A percentile compares a stretch with the other conserved stretches of the same genome.
Evolutionary conservation across 30 jellyfish, hydroid and myxozoan species (phyloP).

Genomic region (Turritopsis rubra): DNA sequence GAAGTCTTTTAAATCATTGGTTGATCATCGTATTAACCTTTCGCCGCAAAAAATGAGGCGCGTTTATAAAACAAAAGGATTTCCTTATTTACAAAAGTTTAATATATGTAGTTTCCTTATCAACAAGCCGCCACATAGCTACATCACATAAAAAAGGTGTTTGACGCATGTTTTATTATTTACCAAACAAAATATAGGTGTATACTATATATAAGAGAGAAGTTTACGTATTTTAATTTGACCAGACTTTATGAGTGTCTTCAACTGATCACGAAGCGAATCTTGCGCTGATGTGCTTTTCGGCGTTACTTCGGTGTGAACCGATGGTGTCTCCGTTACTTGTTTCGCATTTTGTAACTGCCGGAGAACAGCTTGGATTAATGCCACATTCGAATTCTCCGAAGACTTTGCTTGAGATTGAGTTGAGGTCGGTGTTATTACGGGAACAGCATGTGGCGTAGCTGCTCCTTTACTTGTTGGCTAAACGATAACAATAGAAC

Average conservation of each 20-base stretch:
- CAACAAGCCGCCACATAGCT: no score
- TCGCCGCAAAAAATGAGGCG: no score
- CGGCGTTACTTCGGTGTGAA: background rate
- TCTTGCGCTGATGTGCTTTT: slow-evolving; percentile 8
- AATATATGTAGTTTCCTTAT: no score
- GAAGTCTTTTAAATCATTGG: no score
- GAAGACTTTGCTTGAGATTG: background rate
- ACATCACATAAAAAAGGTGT: no score
- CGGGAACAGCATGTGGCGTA: background rate
- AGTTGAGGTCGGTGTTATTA: background rate
- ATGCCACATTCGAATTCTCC: background rate
- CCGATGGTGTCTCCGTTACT: background rate
- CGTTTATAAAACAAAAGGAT: no score
- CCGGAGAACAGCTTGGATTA: background rate
- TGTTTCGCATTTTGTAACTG: slow-evolving; percentile 3
- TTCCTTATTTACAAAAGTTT: no score
- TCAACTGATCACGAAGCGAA: slow-evolving; percentile 26
- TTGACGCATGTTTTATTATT: no score
- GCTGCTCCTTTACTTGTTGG: background rate
- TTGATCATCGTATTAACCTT: no score
- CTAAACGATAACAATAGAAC: background rate
- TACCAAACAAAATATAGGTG: no score
- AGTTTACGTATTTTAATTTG: slow-evolving; percentile 41
- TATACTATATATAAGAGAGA: no score
- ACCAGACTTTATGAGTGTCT: slow-evolving; percentile 30